phyloP scores from a whole-genome alignment of 1,140 invertebrate genomes.

The Atopsyche davidsoni region DNA sequence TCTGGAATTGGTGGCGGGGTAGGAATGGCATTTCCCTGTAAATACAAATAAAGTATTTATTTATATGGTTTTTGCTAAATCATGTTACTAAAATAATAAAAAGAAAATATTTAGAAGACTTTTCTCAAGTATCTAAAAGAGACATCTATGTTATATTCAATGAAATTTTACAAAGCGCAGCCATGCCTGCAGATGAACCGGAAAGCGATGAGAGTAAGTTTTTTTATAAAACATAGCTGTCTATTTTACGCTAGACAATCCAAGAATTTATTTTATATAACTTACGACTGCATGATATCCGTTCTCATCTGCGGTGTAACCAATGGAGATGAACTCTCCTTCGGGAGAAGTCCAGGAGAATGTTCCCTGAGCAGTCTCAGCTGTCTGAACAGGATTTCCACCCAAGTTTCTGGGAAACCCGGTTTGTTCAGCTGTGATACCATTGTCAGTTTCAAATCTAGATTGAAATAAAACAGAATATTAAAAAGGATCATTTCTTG shows the following conservation, averaged over 20 bases:
- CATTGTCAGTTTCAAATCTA: conserved; percentile 55
- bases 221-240: no score
- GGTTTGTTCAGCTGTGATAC: conserved; percentile 49
- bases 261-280: background rate
- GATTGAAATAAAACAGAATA: no score
- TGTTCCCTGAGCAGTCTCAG: conserved; percentile 40
- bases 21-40: conserved; percentile 44
- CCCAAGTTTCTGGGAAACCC: conserved; percentile 44
- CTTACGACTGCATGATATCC: conserved; percentile 50
- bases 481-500: no score
- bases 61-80: background rate
- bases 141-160: no score
- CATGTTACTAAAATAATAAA: no score
- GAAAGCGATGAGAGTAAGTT: no score
- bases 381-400: conserved; percentile 46
- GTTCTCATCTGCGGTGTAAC: conserved; percentile 51
- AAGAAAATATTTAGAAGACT: no score
- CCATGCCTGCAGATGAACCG: no score
- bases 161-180: no score
- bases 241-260: background rate
- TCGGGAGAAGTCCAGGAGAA: conserved; percentile 44
- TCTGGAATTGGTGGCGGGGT: conserved; percentile 43
- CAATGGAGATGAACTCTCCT: conserved; percentile 38
- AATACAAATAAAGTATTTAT: conserved; percentile 20
- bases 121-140: no score